Base-by-base conservation (phyloP, 2,113 vertebrate genomes). In the Neolamprologus sp. region DNA sequence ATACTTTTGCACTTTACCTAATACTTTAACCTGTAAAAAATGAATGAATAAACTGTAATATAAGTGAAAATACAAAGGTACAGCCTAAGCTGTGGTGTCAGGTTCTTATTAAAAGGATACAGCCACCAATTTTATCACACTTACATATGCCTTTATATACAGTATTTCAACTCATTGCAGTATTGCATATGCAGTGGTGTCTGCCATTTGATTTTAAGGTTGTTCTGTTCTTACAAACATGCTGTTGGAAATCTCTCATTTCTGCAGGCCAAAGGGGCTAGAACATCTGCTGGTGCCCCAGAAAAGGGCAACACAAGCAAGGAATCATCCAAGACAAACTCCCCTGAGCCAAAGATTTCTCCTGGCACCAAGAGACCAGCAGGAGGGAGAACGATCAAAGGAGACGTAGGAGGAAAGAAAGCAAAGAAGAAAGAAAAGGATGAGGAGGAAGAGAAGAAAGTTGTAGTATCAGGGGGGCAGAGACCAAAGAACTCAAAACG, bases 401-500 rank as follows among this genome's bases (percentile, higher is more conserved):
- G 80, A 85, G 93, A 84, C 40, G 80, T 91, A 82, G 94, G 85
- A 85, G 96, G 93, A 85, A 95, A 96, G 92, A 92, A 92, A 63
- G 91, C 85, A 63, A 94, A 93, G 87, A 95, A 11, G 60, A 90
- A 63, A 65, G 68, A 88, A 28, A 35, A 73, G 71, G 55, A 60
- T 7, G 91, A 90, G 58, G 89, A 89, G 3, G 81, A 26, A 3
- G 57, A 80, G 45, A 85, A 58, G 17, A 85, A 17, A 6, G 71
- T 51, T 83, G 89, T 88, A 23, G 71, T 45, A 7, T 80, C 92
- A 65, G 89, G n/a, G 3, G 75, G 91, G 1, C 96, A 86, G 84
- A 96, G 90, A 65, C 95, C 95, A 7, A 97, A 96, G 87, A 98
- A 94, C 2, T 82, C 91, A 6, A 97, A 95, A 42, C 93, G 94